Base-by-base conservation (phyloP, 2,113 vertebrate species). In the Anarrhichthys ocellatus region DNA sequence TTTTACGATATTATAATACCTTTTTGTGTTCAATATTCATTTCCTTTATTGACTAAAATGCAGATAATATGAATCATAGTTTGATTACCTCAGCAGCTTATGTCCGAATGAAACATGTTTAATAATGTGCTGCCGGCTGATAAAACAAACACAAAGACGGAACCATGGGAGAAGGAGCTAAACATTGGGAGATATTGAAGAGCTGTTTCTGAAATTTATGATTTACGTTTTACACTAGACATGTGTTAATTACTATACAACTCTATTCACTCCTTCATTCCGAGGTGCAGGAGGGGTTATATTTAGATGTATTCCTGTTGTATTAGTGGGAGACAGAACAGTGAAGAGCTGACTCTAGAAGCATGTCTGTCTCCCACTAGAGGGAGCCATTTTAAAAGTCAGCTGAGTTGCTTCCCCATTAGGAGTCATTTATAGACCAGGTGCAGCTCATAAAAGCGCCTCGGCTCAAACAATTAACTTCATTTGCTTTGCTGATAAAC, bases 331-430 rank as follows among this genome's bases (percentile, higher is more conserved):
- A 29, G 15, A 65, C 0, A 4, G 14, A 65, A 48, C 62, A 18
- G 61, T 76, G 65, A 27, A 1, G 11, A 14, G 1, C 22, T 9
- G 17, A 13, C 52, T 24, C 7, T 61, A 22, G 65, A 38, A 24
- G 29, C 59, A 1, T 40, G 15, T 71, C n/a, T 36, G 52, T 59
- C 59, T 38, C 80, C 94, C 94, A 94, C 91, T 88, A 95, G 94
- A 93, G 93, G 92, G 94, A 82, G 92, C 46, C 92, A 88, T 94
- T 91, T 92, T 84, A 91, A 94, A 92, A 92, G 91, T 75, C 87
- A 92, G 91, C 68, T 18, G 18, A 59, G 46, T 42, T 61, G 66
- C 59, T 32, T 83, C 50, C 76, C 63, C 66, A 50, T 84, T 79
- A 85, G 42, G 73, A 34, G 22, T 79, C 80, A 70, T 82, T 90